Conservation (phyloP, 1,140 invertebrate species). For the Hycleus cichorii region DNA sequence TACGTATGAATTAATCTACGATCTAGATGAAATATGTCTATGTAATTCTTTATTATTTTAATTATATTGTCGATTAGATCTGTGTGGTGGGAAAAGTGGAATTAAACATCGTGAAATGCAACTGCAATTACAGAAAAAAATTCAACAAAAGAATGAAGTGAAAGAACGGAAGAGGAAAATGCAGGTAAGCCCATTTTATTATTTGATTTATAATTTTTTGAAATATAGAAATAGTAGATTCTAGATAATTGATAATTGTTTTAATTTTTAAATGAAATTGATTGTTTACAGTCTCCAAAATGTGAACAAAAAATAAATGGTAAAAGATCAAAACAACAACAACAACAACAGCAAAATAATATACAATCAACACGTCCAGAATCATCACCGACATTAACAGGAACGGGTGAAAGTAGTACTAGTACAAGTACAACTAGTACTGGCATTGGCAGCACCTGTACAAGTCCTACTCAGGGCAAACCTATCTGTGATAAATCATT, state of each 20-base stretch:
- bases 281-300: conserved; percentile 8
- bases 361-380: conserved; percentile 17
- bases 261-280: not conserved
- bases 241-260: not conserved
- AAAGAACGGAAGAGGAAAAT: conserved; percentile 66
- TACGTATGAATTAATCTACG: too few relatives aligned
- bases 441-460: conserved; percentile 8
- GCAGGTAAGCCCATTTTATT: conserved; percentile 43
- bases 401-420: conserved; percentile 22
- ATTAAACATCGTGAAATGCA: conserved; percentile 55
- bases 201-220: too few relatives aligned
- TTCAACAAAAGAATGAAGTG: conserved; percentile 59
- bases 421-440: conserved; percentile 21
- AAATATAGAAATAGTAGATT: not conserved
- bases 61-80: not conserved
- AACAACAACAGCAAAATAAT: conserved; percentile 6
- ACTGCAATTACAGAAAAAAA: conserved; percentile 57
- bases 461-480: conserved; percentile 33
- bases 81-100: conserved; percentile 18
- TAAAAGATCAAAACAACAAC: conserved; percentile 8
- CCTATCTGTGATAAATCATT: conserved; percentile 40
- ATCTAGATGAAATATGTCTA: too few relatives aligned
- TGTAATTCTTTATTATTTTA: not conserved
- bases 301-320: conserved; percentile 12
- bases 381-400: conserved; percentile 14